Percentiles rank a stretch among this genome's conserved stretches.
These are phyloP conservation scores for Oncorhynchus clarkii DNA, from an alignment of 2,113 vertebrate species.

Conservation along the genomic window DNA sequence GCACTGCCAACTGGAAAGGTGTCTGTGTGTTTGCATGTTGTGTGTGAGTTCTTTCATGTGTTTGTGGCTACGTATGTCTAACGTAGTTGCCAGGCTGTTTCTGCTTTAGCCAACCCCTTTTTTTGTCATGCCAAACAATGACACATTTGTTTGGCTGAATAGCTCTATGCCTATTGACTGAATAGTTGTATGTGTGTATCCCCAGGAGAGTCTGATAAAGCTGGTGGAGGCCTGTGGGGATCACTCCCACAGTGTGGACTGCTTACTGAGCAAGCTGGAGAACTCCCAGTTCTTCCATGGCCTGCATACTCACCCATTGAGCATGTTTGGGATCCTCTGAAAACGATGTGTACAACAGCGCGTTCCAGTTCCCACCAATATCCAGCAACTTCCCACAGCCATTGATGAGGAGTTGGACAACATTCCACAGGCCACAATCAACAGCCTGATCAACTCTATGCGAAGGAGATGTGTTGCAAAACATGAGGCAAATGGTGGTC, in stretches of 20 bases:
- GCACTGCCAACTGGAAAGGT: conserved; percentile 82
- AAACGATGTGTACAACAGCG: conserved; percentile 53
- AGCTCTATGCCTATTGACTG: not conserved
- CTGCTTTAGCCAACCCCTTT: not conserved
- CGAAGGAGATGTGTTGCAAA: too few species aligned
- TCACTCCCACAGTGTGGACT: conserved; percentile 69
- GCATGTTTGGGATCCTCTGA: too few species aligned
- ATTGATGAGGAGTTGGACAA: too few species aligned
- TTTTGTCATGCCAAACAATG: too few species aligned
- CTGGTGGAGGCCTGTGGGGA: conserved; percentile 80
- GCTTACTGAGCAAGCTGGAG: conserved; percentile 83
- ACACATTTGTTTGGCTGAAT: not conserved
- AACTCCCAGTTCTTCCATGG: conserved; percentile 81
- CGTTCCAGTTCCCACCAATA: conserved; percentile 53
- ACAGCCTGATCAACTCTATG: not conserved
- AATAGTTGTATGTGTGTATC: not conserved
- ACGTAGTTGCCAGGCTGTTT: not conserved
- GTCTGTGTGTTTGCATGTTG: not conserved
- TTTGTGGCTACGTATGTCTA: not conserved
- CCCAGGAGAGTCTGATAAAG: conserved; percentile 77
- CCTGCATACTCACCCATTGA: conserved; percentile 24
- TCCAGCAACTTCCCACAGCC: too few species aligned
- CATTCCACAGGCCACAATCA: too few species aligned
- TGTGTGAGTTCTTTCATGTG: not conserved
- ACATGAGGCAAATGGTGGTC: too few species aligned